Base-by-base conservation (phyloP, 2,113 vertebrate species). In the Oryzias javanicus region DNA sequence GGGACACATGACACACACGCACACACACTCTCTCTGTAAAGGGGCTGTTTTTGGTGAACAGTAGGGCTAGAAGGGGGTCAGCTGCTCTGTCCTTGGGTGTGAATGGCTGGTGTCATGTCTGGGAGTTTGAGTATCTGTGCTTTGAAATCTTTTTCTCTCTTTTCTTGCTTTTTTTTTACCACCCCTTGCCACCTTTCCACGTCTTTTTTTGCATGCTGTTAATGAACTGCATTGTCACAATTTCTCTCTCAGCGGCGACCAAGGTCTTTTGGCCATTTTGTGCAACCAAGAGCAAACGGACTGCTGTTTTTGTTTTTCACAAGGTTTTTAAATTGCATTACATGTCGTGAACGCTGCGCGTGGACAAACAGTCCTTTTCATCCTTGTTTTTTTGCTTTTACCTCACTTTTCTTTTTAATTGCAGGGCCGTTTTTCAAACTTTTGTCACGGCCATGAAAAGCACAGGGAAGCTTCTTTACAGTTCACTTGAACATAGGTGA, bases 81-180 rank as follows among this genome's bases (percentile, higher is more conserved):
- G 83, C 78, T 84, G 84, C 83, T 87, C 79, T 79, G 80, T 86
- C 76, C 74, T 19, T 25, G 0, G 20, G 46, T 47, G 42, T 60
- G 44, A 19, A 19, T 10, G 46, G n/a, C 16, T 47, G 46, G 10
- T 35, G 35, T 12, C 63, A 3, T 52, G 19, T 64, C 2, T 24
- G 51, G 22, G 18, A 19, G 40, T 40, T 3, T 55, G 54, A 5
- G n/a, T 64, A 27, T 40, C 4, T 50, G 16, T 19, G 29, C 16
- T 18, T 18, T 47, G 8, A 18, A 19, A 18, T 64, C 45, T 49
- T 13, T 25, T 64, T 78, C 40, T 4, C 17, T 13, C 8, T 56
- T 20, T 61, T 52, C 53, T 15, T 47, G 17, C 54, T 5, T 64
- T 12, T 10, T n/a, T 48, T 20, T 67, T 59, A 58, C 18, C 46